These are phyloP conservation scores for Cyaniris semiargus DNA, from an alignment of 2,888 invertebrate genomes.

Conservation along the genomic window DNA sequence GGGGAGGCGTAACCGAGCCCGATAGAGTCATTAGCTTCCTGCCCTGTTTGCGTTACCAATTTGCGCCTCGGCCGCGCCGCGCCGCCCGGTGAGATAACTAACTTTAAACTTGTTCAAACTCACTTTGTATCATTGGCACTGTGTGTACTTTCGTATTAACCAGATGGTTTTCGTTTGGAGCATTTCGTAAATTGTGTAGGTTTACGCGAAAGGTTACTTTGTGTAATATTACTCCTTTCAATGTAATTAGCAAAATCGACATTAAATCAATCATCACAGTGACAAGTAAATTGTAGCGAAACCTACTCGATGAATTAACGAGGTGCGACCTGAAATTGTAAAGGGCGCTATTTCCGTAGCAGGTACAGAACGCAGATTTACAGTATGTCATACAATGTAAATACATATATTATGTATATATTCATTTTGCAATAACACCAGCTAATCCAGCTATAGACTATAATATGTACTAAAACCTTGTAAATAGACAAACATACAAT, in stretches of 20 bases:
- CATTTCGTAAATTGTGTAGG: background rate
- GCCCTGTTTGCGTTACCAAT: slow-evolving; percentile 45
- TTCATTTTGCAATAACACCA: too few species aligned
- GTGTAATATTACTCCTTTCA: background rate
- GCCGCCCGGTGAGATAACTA: slow-evolving; percentile 31
- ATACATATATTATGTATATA: too few species aligned
- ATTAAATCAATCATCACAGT: background rate
- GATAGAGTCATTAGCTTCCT: slow-evolving; percentile 50
- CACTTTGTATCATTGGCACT: slow-evolving; percentile 9
- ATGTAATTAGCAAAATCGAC: slow-evolving; percentile 6
- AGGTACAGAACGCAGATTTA: background rate
- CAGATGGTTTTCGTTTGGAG: background rate
- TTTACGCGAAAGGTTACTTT: background rate
- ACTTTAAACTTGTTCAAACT: slow-evolving; percentile 23
- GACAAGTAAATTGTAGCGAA: slow-evolving; percentile 7
- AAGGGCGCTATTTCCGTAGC: background rate
- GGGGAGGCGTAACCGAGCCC: slow-evolving; percentile 37
- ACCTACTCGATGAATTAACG: background rate
- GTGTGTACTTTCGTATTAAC: slow-evolving; percentile 17
- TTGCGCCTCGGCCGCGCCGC: slow-evolving; percentile 38
- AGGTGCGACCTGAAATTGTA: background rate
- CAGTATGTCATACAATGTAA: background rate
- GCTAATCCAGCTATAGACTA: too few species aligned
- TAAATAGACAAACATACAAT: background rate
- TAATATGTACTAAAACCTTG: background rate